These are phyloP conservation scores for Lepidurus arcticus DNA, from an alignment of 1,140 invertebrate species.

Conservation along the genomic window DNA sequence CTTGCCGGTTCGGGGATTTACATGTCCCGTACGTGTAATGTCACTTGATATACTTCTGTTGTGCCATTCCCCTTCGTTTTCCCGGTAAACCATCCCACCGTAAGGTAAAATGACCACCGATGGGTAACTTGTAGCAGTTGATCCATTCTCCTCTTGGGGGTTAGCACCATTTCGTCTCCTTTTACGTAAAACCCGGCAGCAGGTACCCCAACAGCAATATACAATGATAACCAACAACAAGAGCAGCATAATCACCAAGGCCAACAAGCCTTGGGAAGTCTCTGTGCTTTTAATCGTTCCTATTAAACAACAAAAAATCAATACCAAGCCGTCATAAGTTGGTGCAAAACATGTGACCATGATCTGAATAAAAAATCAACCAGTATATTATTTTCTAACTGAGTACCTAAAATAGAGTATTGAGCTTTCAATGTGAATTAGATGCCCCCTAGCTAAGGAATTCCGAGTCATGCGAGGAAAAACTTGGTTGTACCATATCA, in stretches of 20 bases:
- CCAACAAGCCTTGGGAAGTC: slow-evolving; percentile 48
- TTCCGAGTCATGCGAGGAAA: no score
- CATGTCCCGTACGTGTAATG: slow-evolving; percentile 51
- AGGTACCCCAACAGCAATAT: slow-evolving; percentile 56
- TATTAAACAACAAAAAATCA: not conserved
- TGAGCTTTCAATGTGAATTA: no score
- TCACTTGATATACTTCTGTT: slow-evolving; percentile 48
- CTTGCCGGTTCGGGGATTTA: slow-evolving; percentile 48
- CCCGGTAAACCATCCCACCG: slow-evolving; percentile 54
- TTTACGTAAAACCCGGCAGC: slow-evolving; percentile 49
- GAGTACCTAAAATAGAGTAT: no score
- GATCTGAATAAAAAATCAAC: not conserved
- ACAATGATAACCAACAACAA: slow-evolving; percentile 54
- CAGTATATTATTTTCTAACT: no score
- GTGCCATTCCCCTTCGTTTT: slow-evolving; percentile 50
- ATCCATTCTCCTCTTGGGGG: slow-evolving; percentile 38
- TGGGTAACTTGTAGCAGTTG: slow-evolving; percentile 43
- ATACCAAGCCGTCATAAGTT: not conserved
- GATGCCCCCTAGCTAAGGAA: no score
- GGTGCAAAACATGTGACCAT: not conserved
- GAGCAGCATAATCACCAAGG: slow-evolving; percentile 53
- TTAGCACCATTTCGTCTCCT: slow-evolving; percentile 45
- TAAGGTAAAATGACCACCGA: slow-evolving; percentile 52
- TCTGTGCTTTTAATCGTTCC: not conserved
- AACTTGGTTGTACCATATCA: no score